Evolutionary conservation across 53 echinoderm and acorn worm species (phyloP).

Genomic region (Holothuria scabra): DNA sequence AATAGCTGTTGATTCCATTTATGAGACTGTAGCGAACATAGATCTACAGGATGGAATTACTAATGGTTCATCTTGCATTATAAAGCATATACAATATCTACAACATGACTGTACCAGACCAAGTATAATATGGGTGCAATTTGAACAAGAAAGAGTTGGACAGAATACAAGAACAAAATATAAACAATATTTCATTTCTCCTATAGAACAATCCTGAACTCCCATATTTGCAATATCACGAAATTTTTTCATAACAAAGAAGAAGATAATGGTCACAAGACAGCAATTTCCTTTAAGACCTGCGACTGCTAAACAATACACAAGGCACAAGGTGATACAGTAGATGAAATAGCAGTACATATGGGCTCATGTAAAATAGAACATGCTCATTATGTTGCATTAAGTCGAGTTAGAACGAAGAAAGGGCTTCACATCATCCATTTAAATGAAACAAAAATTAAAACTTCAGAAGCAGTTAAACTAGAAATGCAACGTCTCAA

Average conservation of each 20-base stretch:
- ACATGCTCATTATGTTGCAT: too few relatives aligned
- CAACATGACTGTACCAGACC: not conserved
- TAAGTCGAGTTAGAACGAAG: too few relatives aligned
- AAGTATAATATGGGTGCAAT: constrained; percentile 42
- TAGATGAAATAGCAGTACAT: constrained; percentile 48
- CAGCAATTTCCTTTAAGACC: constrained; percentile 62
- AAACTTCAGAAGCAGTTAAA: not conserved
- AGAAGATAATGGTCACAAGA: constrained; percentile 28
- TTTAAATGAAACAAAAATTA: not conserved
- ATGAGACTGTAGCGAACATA: not conserved
- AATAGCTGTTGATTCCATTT: not conserved
- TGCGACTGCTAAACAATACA: constrained; percentile 60
- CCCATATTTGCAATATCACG: constrained; percentile 44
- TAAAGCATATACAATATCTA: not conserved
- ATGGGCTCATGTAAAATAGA: constrained; percentile 28
- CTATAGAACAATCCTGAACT: constrained; percentile 24
- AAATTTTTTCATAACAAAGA: constrained; percentile 18
- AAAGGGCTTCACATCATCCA: too few relatives aligned
- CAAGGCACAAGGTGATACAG: constrained; percentile 64
- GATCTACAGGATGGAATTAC: not conserved
- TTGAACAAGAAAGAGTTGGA: constrained; percentile 33
- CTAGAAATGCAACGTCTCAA: too few relatives aligned
- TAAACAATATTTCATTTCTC: constrained; percentile 3
- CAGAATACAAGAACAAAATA: constrained; percentile 7
- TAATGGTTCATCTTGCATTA: not conserved